Evolutionary conservation across 2,797 vertebrate genomes (phyloP).

Genomic region (Pogonophryne albipinna): DNA sequence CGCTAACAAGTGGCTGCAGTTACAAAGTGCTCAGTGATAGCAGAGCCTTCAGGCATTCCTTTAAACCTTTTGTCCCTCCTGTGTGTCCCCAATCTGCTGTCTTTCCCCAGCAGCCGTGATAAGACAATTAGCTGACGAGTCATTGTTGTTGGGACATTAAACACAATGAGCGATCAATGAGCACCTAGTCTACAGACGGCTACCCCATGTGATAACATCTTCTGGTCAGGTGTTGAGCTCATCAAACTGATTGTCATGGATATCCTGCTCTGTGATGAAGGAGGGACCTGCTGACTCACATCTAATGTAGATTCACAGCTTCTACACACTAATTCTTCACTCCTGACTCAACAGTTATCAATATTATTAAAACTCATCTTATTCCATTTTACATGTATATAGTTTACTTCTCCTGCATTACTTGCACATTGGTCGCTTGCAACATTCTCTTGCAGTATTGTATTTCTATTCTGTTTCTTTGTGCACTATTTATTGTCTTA

Average conservation of each 20-base stretch:
- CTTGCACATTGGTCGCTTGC: too few relatives aligned
- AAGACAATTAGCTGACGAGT: slow-evolving; percentile 73
- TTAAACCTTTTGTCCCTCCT: slow-evolving; percentile 68
- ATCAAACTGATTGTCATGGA: slow-evolving; percentile 59
- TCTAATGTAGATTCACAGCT: slow-evolving; percentile 13
- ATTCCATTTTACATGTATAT: too few relatives aligned
- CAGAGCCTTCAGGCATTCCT: slow-evolving; percentile 53
- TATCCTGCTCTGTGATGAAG: slow-evolving; percentile 23
- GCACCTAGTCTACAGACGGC: slow-evolving; percentile 61
- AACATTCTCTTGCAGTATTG: too few relatives aligned
- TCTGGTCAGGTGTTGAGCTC: slow-evolving; percentile 60
- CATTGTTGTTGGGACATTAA: slow-evolving; percentile 73
- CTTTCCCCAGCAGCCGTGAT: slow-evolving; percentile 59
- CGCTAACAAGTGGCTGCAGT: slow-evolving; percentile 75
- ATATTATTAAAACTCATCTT: too few relatives aligned
- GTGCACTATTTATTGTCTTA: too few relatives aligned
- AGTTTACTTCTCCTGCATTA: too few relatives aligned
- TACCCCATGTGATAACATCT: slow-evolving; percentile 66
- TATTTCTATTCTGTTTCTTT: too few relatives aligned
- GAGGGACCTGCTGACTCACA: slow-evolving; percentile 38
- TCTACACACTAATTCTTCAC: slow-evolving; percentile 20
- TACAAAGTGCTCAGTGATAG: slow-evolving; percentile 71
- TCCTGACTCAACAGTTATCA: slow-evolving; percentile 2
- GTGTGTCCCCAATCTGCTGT: slow-evolving; percentile 51
- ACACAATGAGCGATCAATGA: slow-evolving; percentile 82